Evolutionary conservation across 2,113 vertebrate genomes (phyloP), one percentile per base, ranked within the genome.

Genomic region (Balaeniceps rex): DNA sequence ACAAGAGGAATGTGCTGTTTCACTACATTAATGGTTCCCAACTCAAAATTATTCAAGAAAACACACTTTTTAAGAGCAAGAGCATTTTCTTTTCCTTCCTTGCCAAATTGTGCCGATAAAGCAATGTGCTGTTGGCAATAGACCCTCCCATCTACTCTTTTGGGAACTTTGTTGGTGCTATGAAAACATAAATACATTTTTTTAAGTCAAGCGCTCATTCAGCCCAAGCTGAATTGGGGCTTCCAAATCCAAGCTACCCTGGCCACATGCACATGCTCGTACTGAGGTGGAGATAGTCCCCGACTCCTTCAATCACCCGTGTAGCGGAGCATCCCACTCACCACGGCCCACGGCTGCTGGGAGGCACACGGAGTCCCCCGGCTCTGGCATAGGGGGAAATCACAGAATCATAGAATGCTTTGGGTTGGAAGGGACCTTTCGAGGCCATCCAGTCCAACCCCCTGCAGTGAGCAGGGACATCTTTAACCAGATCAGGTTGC

Each of bases 291-390:
- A 11, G 25, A 49, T 15, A 14, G 23, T n/a, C 33, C 52, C 58
- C 1, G 24, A 24, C 19, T 46, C 58, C 55, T 40, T 25, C 13
- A 13, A 2, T 9, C 6, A 14, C 60, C 24, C 25, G 2, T 4
- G 24, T 3, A 19, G 29, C 25, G 5, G 17, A 77, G 64, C 29
- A 21, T 36, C 42, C 65, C 38, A 1, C n/a, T 26, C n/a, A 47
- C 40, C 3, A 1, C 0, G 2, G 70, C 18, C 3, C 1, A 14
- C 1, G 5, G 38, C 26, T 52, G 38, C 34, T 24, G n/a, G 46
- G 47, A 47, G 14, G n/a, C 11, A 18, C 17, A 7, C 2, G 24
- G 42, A 17, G 31, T 14, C 10, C 55, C 34, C 9, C 6, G 3
- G 12, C n/a, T 69, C 63, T n/a, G 54, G 6, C 1, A 0, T 7